These are phyloP conservation scores for Galagoides demidoff DNA, from an alignment of 2,797 vertebrate genomes.

Conservation along the genomic window DNA sequence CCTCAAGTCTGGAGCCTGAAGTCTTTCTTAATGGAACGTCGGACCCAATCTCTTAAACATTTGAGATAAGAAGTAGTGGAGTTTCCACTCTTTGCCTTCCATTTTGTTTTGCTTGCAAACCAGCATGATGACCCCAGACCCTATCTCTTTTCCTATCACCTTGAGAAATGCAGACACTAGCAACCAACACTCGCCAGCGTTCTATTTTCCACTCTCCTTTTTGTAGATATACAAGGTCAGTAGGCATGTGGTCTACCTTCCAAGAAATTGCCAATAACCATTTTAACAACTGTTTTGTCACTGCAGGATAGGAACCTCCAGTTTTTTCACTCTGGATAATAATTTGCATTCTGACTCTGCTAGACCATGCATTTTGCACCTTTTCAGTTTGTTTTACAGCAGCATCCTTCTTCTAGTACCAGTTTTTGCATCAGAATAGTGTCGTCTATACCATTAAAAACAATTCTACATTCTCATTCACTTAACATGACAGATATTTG, in stretches of 20 bases:
- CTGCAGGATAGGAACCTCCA: background rate
- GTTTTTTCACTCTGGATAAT: background rate
- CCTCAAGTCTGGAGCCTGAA: background rate
- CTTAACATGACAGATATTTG: background rate
- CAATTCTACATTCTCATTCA: background rate
- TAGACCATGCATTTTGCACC: background rate
- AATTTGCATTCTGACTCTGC: background rate
- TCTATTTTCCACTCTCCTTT: background rate
- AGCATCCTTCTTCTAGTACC: background rate
- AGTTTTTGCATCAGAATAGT: slow-evolving; percentile 12
- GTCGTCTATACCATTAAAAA: background rate
- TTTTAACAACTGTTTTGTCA: background rate
- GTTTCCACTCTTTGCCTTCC: background rate
- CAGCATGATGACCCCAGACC: background rate
- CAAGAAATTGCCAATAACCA: background rate
- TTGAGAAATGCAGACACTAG: background rate
- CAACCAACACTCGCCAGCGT: background rate
- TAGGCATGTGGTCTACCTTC: background rate
- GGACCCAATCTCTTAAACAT: background rate
- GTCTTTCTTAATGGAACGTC: background rate
- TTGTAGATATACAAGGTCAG: background rate
- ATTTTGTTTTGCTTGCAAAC: background rate
- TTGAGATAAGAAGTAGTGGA: background rate
- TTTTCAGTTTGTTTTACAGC: background rate
- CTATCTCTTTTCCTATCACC: background rate